Conservation (phyloP, 92 coral and sea anemone genomes). For the Chrysogorgia sp. region DNA sequence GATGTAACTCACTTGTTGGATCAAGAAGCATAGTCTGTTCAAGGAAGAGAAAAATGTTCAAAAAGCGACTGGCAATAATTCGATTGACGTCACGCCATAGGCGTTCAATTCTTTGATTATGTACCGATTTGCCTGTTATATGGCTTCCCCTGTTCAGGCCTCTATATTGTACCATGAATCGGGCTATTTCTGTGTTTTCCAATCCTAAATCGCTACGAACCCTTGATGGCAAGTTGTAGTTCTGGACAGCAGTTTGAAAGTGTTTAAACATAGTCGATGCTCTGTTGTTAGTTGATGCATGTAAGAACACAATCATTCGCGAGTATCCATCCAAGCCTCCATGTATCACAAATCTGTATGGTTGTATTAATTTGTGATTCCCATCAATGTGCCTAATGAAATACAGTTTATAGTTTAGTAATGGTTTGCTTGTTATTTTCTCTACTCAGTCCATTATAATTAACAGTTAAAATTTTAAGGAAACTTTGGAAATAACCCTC, state of each 20-base stretch:
- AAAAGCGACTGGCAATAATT: constrained; percentile 32
- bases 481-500: no score
- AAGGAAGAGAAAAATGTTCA: constrained; percentile 55
- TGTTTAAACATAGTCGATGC: constrained; percentile 51
- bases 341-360: constrained; percentile 70
- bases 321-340: constrained; percentile 73
- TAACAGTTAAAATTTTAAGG: no score
- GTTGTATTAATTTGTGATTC: constrained; percentile 57
- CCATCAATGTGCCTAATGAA: constrained; percentile 35
- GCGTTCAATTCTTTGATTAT: constrained; percentile 58
- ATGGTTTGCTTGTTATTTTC: no score
- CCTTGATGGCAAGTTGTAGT: constrained; percentile 62
- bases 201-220: constrained; percentile 69
- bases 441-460: no score
- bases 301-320: constrained; percentile 56
- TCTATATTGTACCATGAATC: constrained; percentile 51
- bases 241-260: constrained; percentile 54
- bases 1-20: constrained; percentile 54
- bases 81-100: constrained; percentile 36
- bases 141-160: constrained; percentile 54
- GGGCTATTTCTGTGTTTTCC: constrained; percentile 52
- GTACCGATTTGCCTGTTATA: constrained; percentile 56
- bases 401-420: background rate
- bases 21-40: constrained; percentile 47
- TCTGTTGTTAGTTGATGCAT: constrained; percentile 68